Conservation (phyloP, 1,140 invertebrate genomes). For the Zaprionus capensis region DNA sequence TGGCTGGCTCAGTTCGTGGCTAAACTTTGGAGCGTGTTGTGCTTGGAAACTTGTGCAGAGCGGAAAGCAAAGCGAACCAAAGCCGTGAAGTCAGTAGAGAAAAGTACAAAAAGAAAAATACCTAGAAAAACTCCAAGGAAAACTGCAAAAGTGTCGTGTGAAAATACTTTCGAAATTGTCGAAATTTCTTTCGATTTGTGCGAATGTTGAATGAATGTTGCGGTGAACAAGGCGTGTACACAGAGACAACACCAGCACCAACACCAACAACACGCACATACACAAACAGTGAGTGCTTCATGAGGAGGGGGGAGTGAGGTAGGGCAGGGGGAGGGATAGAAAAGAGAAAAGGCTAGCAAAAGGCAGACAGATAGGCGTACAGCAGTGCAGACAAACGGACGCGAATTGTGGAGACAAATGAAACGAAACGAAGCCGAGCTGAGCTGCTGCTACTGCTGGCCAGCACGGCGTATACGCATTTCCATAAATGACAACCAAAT, state of each 20-base stretch:
- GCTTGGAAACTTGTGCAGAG: constrained; percentile 71
- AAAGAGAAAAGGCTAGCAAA: constrained; percentile 21
- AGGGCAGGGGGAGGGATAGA: background rate
- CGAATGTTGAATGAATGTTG: constrained; percentile 10
- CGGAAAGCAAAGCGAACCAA: constrained; percentile 29
- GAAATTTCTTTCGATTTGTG: constrained; percentile 8
- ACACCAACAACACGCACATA: constrained; percentile 10
- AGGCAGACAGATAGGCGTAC: constrained; percentile 69
- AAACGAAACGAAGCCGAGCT: constrained; percentile 38
- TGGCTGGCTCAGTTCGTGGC: constrained; percentile 76
- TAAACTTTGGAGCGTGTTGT: constrained; percentile 81
- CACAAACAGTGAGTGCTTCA: background rate
- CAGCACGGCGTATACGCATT: constrained; percentile 61
- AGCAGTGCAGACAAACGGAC: constrained; percentile 43
- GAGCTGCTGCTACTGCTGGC: constrained; percentile 30
- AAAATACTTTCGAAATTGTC: constrained; percentile 23
- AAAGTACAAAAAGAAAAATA: background rate
- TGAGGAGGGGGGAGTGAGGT: background rate
- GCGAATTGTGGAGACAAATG: constrained; percentile 31
- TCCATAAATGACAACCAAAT: constrained; percentile 64
- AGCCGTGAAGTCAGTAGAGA: background rate
- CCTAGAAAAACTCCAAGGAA: background rate
- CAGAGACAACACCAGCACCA: constrained; percentile 20
- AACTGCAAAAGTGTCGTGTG: constrained; percentile 5
- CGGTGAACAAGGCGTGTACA: constrained; percentile 69